A percentile compares a stretch with the other conserved stretches of the same genome.
phyloP scores from a whole-genome alignment of 2,797 vertebrate species.

The Rhabdophis nuchalis region DNA sequence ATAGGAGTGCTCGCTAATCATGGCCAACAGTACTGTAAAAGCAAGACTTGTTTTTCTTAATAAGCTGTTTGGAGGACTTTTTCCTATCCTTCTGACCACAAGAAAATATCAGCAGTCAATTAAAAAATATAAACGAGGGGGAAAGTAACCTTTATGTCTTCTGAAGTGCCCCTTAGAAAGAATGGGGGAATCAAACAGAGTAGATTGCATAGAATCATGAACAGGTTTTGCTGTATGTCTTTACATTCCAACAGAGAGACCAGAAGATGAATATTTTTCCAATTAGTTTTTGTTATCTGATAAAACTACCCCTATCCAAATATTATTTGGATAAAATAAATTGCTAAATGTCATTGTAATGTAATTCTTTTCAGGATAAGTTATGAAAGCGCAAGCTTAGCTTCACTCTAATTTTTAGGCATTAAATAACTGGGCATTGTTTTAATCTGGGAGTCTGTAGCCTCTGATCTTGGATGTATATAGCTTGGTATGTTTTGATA shows the following conservation, averaged over 20 bases:
- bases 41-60: slow-evolving; percentile 65
- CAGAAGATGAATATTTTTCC: slow-evolving; percentile 64
- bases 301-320: slow-evolving; percentile 53
- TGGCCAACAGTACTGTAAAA: slow-evolving; percentile 51
- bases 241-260: slow-evolving; percentile 45
- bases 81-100: slow-evolving; percentile 70
- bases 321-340: slow-evolving; percentile 53
- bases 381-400: background rate
- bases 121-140: slow-evolving; percentile 71
- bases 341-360: slow-evolving; percentile 38
- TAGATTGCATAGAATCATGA: slow-evolving; percentile 57
- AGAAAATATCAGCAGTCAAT: slow-evolving; percentile 71
- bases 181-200: slow-evolving; percentile 60
- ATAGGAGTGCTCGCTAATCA: slow-evolving; percentile 67
- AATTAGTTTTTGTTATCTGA: slow-evolving; percentile 66
- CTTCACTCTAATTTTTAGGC: background rate
- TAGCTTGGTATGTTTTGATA: background rate
- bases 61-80: slow-evolving; percentile 66
- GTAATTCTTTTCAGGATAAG: background rate
- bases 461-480: background rate
- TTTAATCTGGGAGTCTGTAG: background rate
- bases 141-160: slow-evolving; percentile 72
- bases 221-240: slow-evolving; percentile 65
- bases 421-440: background rate
- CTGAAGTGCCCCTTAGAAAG: slow-evolving; percentile 61